Percentiles rank a stretch among this genome's conserved stretches.
Evolutionary conservation across 2,888 invertebrate species (phyloP).

Genomic region (Dasysyrphus tricinctus): DNA sequence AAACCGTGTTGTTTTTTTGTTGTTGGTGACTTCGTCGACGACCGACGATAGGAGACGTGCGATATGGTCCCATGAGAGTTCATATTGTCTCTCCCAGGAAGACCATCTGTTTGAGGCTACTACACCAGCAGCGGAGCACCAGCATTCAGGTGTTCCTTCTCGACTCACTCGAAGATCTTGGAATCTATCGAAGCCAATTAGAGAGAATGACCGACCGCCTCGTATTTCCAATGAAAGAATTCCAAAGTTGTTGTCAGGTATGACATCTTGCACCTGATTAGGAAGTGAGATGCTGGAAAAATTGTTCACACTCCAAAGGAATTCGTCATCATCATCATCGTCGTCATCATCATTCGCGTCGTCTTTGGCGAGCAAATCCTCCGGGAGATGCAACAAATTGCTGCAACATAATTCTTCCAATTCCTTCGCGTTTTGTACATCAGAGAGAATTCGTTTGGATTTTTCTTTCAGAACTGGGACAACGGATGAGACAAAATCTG

Average conservation of each 20-base stretch:
- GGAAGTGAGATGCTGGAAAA: conserved; percentile 55
- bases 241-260: conserved; percentile 63
- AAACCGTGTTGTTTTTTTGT: conserved; percentile 1
- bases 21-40: not conserved
- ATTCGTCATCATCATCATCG: conserved; percentile 68
- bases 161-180: conserved; percentile 54
- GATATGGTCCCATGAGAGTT: conserved; percentile 71
- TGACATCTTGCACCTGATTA: conserved; percentile 75
- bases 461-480: conserved; percentile 58
- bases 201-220: conserved; percentile 61
- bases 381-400: conserved; percentile 65
- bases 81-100: conserved; percentile 37
- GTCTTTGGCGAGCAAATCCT: conserved; percentile 42
- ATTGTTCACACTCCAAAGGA: conserved; percentile 65
- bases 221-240: conserved; percentile 36
- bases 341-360: not conserved
- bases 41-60: conserved; percentile 55
- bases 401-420: conserved; percentile 68
- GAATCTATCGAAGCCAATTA: conserved; percentile 72
- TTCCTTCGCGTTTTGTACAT: conserved; percentile 31
- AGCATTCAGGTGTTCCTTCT: conserved; percentile 68
- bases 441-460: conserved; percentile 16
- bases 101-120: conserved; percentile 58
- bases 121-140: not conserved
- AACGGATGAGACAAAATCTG: conserved; percentile 66